These are phyloP conservation scores for Craterocephalus amniculus DNA, from an alignment of 2,797 vertebrate genomes.

Conservation along the genomic window DNA sequence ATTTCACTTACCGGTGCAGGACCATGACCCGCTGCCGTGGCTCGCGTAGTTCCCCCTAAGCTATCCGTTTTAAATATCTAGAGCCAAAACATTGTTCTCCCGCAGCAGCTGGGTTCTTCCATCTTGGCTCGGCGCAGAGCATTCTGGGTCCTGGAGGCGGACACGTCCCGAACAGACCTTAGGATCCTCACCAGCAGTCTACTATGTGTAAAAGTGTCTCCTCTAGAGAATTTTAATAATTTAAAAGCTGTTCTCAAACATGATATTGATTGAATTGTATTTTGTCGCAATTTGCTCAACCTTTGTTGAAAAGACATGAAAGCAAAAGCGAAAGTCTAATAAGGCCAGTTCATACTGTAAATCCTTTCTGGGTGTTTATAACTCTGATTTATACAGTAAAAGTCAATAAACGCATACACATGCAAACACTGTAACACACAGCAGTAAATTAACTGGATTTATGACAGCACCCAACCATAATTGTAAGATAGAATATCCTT, in stretches of 20 bases:
- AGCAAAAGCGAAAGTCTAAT: no score
- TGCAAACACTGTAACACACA: neutral
- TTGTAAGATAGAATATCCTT: neutral
- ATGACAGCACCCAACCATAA: neutral
- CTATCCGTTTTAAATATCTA: constrained; percentile 71
- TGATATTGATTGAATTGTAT: no score
- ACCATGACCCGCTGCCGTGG: constrained; percentile 70
- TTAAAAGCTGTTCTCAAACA: no score
- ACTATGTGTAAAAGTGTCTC: neutral
- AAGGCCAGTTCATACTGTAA: no score
- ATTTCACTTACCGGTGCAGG: constrained; percentile 79
- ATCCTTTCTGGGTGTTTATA: no score
- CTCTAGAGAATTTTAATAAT: no score
- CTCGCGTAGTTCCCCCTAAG: constrained; percentile 60
- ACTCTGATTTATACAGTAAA: neutral
- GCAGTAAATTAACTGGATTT: neutral
- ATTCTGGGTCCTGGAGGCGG: constrained; percentile 80
- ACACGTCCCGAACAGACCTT: neutral
- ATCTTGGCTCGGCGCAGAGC: constrained; percentile 84
- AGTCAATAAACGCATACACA: neutral
- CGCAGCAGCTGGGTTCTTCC: constrained; percentile 85
- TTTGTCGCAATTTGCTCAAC: no score
- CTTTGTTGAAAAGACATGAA: no score
- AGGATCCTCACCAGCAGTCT: neutral
- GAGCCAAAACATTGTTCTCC: constrained; percentile 86